Base-by-base conservation (phyloP, 2,888 invertebrate genomes). In the Pseudococcus jackbeardsleyi region DNA sequence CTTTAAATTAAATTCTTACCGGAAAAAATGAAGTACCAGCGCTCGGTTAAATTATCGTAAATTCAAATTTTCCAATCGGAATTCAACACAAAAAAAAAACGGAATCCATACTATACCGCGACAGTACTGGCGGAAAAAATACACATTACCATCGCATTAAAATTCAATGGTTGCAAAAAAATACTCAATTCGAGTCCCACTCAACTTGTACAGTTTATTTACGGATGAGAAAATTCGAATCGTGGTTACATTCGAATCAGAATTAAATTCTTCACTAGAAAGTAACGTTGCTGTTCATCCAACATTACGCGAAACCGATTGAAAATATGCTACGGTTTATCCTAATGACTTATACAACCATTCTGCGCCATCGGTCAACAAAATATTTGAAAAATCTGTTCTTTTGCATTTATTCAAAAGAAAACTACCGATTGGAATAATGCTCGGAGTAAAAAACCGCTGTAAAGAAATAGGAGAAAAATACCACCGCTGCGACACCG, bases 121-220 rank as follows among this genome's bases (percentile, higher is more conserved):
- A 64, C 59, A 17, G n/a, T n/a, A n/a, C 59, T 22, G 22, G 22
- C 22, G 33, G 72, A 33, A 72, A 72, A 72, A 72, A 72, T 72
- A 72, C 72, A 33, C 72, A 72, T 33, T 72, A 72, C 72, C 72
- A 33, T 72, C 33, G 72, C 72, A 72, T 72, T 72, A 72, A 72
- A 72, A 72, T 72, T 72, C 72, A 72, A 72, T 33, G 33, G 72
- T 72, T 72, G 33, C 42, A 72, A 72, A 72, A 72, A 72, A 72
- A 72, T 72, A 72, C 72, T 72, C 72, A 33, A 72, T 72, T 72
- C 72, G 12, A 72, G 33, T 72, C 33, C 17, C 72, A 33, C 33
- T 72, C 72, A 72, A 72, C 72, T 72, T 72, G 72, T 72, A 64
- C 22, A 33, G 72, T 72, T 72, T 72, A 72, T 72, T 72, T 72